Base-by-base conservation (phyloP, 2,113 vertebrate genomes). In the Microtus richardsoni region DNA sequence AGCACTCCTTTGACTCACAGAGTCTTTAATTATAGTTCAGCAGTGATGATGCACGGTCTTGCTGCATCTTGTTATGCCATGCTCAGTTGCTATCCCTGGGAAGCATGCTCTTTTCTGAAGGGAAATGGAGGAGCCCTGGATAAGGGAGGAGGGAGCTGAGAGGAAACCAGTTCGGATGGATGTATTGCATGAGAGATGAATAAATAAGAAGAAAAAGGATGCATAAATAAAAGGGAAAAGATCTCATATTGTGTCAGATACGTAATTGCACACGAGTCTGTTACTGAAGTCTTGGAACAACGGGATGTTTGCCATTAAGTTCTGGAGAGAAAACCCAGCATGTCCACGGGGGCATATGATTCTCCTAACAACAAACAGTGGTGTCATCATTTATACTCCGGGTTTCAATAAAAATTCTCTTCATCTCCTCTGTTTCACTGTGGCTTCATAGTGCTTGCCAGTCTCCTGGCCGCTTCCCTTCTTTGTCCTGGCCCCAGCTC, bases 341-440 rank as follows among this genome's bases (percentile, higher is more conserved):
- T 71, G 13, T 82, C 60, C 26, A 33, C 28, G 60, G 54, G 16
- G 95, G 62, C 62, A 8, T 22, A 36, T 30, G 39, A 58, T 14
- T 73, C 74, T 47, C 70, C 33, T 74, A 13, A 77, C 75, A 66
- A 1, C 78, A 14, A 77, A 79, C 3, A 14, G 7, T 83, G 89
- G 95, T 39, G 64, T 73, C 75, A 62, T 88, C 26, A 33, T 62
- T 78, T 82, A 19, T 21, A 33, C 16, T 74, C 62, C 19, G 36
- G 1, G 39, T 30, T 26, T 74, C 47, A 47, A 13, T 84, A 70
- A 66, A 84, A 54, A 21, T 11, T 66, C 10, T 1, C 58, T 87
- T 79, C 87, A 36, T 49, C 75, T 89, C 80, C 78, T 71, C 64
- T 62, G 58, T 83, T 93, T 95, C 89, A 71, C 41, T 83, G 24